These are phyloP conservation scores for Ectemnius continuus DNA, from an alignment of 2,888 invertebrate species.

Conservation along the genomic window DNA sequence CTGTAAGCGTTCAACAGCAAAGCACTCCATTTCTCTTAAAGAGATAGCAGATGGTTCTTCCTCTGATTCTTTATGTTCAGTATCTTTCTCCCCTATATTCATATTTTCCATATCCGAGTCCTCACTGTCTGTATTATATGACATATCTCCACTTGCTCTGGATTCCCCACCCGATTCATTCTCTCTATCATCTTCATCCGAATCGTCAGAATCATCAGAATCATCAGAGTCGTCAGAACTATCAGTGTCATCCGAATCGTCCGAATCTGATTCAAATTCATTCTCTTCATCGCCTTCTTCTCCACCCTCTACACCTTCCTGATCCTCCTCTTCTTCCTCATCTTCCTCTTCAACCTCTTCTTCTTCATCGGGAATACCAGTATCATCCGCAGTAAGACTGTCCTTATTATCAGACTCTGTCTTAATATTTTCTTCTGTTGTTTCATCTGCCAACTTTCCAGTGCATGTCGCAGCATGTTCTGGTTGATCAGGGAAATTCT, in stretches of 20 bases:
- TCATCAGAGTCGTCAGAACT: neutral
- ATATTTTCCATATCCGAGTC: conserved; percentile 57
- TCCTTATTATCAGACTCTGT: conserved; percentile 45
- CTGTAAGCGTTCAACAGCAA: conserved; percentile 11
- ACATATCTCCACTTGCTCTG: conserved; percentile 58
- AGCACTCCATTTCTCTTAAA: conserved; percentile 8
- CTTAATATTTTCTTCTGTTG: conserved; percentile 48
- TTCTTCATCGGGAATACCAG: conserved; percentile 55
- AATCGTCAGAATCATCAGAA: conserved; percentile 58
- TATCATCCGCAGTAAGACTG: conserved; percentile 54
- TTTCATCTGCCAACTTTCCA: conserved; percentile 48
- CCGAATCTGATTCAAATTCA: conserved; percentile 6
- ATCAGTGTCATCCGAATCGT: conserved; percentile 59
- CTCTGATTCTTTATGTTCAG: neutral
- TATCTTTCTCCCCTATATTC: conserved; percentile 34
- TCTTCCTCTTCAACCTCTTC: neutral
- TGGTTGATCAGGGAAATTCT: conserved; percentile 67
- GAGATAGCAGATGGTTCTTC: no score
- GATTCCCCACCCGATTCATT: conserved; percentile 57
- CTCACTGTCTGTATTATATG: conserved; percentile 65
- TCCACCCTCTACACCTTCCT: conserved; percentile 44
- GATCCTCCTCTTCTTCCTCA: conserved; percentile 49
- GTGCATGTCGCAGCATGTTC: conserved; percentile 67
- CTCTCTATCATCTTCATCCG: conserved; percentile 53
- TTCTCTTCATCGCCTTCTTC: conserved; percentile 30